phyloP scores from a whole-genome alignment of 2,797 vertebrate species.

The Myotis findleyi region DNA sequence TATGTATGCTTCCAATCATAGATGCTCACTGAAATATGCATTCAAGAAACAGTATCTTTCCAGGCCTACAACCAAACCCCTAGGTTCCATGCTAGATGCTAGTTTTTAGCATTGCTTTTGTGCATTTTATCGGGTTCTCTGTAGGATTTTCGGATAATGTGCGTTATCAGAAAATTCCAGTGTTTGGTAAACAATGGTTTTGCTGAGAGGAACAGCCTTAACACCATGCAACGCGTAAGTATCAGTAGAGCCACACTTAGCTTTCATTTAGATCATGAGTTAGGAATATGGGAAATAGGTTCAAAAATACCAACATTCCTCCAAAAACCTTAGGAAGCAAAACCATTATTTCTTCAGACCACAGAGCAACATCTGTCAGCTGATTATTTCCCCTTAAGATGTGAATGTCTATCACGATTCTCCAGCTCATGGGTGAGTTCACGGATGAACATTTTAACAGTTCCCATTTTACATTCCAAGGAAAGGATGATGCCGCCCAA shows the following conservation, averaged over 20 bases:
- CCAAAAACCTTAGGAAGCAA: constrained; percentile 41
- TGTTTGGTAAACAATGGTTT: not conserved
- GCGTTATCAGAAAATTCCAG: not conserved
- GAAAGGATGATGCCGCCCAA: not conserved
- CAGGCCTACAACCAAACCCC: not conserved
- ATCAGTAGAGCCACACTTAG: not conserved
- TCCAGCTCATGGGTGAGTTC: not conserved
- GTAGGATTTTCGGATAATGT: constrained; percentile 14
- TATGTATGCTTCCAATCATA: not conserved
- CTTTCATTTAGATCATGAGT: not conserved
- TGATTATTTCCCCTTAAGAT: constrained; percentile 34
- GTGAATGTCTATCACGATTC: not conserved
- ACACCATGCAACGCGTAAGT: not conserved
- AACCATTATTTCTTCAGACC: not conserved
- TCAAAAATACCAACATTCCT: not conserved
- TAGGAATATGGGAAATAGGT: not conserved
- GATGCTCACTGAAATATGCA: not conserved
- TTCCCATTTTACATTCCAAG: constrained; percentile 3
- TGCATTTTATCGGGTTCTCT: not conserved
- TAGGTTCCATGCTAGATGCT: not conserved
- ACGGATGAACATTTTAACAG: not conserved
- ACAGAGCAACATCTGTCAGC: not conserved
- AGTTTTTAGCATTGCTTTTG: not conserved
- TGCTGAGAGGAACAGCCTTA: not conserved
- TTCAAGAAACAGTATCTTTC: not conserved